Percentiles rank a stretch among this genome's conserved stretches.
These are phyloP conservation scores for Oreochromis niloticus DNA, from an alignment of 2,113 vertebrate species.

Conservation along the genomic window DNA sequence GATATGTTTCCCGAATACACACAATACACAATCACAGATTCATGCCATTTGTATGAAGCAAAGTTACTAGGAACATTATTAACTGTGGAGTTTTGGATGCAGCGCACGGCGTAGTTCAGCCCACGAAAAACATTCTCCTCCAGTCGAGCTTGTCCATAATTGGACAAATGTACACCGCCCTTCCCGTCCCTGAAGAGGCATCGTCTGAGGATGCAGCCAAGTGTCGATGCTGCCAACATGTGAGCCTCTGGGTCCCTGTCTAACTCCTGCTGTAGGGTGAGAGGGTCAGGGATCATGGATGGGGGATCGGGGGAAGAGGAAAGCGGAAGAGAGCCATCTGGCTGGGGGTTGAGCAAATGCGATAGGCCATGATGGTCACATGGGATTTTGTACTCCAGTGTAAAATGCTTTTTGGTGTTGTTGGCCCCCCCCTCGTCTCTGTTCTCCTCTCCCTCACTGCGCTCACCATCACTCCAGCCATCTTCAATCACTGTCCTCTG, in stretches of 20 bases:
- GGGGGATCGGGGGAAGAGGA: slow-evolving; percentile 64
- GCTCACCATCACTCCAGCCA: slow-evolving; percentile 76
- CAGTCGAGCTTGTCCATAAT: slow-evolving; percentile 78
- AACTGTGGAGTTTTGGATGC: slow-evolving; percentile 85
- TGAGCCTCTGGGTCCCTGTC: slow-evolving; percentile 80
- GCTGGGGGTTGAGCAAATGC: slow-evolving; percentile 67
- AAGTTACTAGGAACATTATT: not conserved
- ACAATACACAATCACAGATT: not conserved
- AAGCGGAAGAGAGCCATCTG: slow-evolving; percentile 60
- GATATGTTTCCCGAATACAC: not conserved
- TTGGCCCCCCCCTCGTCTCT: slow-evolving; percentile 50
- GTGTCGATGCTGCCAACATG: slow-evolving; percentile 69
- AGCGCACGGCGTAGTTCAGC: slow-evolving; percentile 79
- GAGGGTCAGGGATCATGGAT: slow-evolving; percentile 69
- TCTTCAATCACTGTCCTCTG: slow-evolving; percentile 66
- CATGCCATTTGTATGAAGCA: not conserved
- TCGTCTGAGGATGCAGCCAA: slow-evolving; percentile 78
- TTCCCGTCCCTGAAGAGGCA: slow-evolving; percentile 85
- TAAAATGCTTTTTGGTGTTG: not conserved
- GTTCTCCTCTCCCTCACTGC: slow-evolving; percentile 69
- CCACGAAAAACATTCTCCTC: slow-evolving; percentile 81
- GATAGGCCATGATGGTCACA: slow-evolving; percentile 76
- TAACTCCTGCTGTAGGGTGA: slow-evolving; percentile 80
- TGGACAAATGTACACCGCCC: slow-evolving; percentile 81
- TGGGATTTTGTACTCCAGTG: slow-evolving; percentile 59